Evolutionary conservation across 2,888 invertebrate genomes (phyloP).

Genomic region (Spisula solida): DNA sequence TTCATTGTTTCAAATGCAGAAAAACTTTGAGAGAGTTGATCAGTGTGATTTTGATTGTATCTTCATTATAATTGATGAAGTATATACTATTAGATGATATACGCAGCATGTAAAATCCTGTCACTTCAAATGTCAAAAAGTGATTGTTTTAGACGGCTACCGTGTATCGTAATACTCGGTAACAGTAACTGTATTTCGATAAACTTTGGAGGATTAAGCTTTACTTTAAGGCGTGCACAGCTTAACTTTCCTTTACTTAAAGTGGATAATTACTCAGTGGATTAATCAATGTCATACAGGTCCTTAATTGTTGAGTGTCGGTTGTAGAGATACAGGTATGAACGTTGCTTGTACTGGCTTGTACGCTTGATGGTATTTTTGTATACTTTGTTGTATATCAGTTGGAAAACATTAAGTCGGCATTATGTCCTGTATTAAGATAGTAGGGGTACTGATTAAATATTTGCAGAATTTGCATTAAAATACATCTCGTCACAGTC

Average conservation of each 20-base stretch:
- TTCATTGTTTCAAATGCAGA: not conserved
- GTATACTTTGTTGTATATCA: conserved; percentile 10
- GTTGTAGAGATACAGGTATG: conserved; percentile 15
- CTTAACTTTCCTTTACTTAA: not conserved
- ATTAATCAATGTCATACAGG: conserved; percentile 14
- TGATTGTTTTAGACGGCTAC: not conserved
- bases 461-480: too few relatives aligned
- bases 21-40: not conserved
- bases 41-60: too few relatives aligned
- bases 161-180: too few relatives aligned
- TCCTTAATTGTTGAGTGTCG: not conserved
- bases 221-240: not conserved
- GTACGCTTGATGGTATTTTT: not conserved
- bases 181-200: not conserved
- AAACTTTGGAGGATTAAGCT: not conserved
- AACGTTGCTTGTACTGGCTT: not conserved
- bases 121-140: not conserved
- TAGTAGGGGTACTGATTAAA: too few relatives aligned
- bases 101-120: too few relatives aligned
- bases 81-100: too few relatives aligned
- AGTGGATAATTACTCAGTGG: not conserved
- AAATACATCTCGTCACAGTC: too few relatives aligned
- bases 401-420: not conserved
- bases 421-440: not conserved
- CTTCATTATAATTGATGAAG: too few relatives aligned